Percentiles rank a stretch among this genome's conserved stretches.
These are phyloP conservation scores for Hydrotaea diabolus DNA, from an alignment of 2,888 invertebrate species.

Conservation along the genomic window DNA sequence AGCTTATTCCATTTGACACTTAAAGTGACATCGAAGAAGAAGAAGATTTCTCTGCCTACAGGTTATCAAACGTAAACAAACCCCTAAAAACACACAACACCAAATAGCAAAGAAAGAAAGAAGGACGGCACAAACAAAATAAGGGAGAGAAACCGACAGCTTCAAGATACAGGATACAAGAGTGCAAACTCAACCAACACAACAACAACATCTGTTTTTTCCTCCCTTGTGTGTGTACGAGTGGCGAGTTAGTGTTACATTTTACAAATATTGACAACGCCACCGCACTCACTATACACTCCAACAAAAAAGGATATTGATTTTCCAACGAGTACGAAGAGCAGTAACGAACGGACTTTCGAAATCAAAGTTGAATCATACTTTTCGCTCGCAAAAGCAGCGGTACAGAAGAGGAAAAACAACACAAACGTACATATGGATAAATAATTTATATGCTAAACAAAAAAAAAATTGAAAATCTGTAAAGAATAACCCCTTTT, in stretches of 20 bases:
- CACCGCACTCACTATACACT: not conserved
- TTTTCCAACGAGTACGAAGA: constrained; percentile 63
- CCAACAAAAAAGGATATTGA: constrained; percentile 59
- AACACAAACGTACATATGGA: not conserved
- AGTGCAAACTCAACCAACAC: constrained; percentile 7
- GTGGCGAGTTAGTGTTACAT: constrained; percentile 24
- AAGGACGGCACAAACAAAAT: not conserved
- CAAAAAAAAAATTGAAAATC: not conserved
- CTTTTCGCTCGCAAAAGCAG: constrained; percentile 48
- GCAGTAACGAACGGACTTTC: constrained; percentile 48
- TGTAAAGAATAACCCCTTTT: not conserved
- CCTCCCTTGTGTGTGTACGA: constrained; percentile 46
- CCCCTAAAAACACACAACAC: constrained; percentile 24
- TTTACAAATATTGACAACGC: constrained; percentile 41
- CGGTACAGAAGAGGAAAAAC: constrained; percentile 40
- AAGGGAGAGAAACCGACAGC: constrained; percentile 22
- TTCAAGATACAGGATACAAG: not conserved
- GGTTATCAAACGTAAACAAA: constrained; percentile 54
- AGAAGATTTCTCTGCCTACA: no score
- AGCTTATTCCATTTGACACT: no score
- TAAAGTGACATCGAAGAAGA: no score
- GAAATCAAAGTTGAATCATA: constrained; percentile 61
- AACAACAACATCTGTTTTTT: constrained; percentile 57
- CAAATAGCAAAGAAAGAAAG: constrained; percentile 16
- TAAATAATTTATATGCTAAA: not conserved